Conservation (phyloP, 2,113 vertebrate species). For the Notarius lentiginosus region DNA sequence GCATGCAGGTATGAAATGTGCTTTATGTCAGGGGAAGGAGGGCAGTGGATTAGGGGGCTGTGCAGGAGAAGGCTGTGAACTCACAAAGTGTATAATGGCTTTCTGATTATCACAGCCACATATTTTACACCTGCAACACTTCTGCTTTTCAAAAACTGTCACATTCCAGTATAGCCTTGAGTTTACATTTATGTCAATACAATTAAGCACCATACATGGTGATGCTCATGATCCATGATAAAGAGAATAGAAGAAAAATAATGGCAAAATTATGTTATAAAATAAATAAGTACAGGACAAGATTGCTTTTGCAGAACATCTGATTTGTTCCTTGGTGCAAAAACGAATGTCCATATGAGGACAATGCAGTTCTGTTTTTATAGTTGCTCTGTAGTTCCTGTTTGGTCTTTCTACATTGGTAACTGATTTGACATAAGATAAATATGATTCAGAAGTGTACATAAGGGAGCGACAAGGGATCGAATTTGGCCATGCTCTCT, state of each 20-base stretch:
- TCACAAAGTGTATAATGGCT: neutral
- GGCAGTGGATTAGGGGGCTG: constrained; percentile 40
- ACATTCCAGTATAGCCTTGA: neutral
- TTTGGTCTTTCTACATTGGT: neutral
- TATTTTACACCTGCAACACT: constrained; percentile 5
- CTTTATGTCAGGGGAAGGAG: constrained; percentile 59
- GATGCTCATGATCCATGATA: neutral
- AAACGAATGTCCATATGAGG: neutral
- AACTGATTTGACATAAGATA: neutral
- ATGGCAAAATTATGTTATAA: neutral
- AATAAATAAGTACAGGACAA: neutral
- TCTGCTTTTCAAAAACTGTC: neutral
- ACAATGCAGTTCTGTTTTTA: neutral
- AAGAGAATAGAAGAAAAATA: neutral
- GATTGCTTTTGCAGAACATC: neutral
- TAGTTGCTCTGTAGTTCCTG: neutral
- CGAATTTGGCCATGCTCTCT: neutral
- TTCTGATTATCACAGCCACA: neutral
- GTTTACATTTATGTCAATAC: constrained; percentile 19
- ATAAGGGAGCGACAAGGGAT: neutral
- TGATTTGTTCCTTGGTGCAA: neutral
- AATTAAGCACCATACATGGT: too few relatives aligned
- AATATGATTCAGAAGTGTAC: neutral
- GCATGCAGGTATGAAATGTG: constrained; percentile 62
- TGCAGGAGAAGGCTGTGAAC: constrained; percentile 2